Evolutionary conservation across 2,113 vertebrate genomes (phyloP), one percentile per base, ranked within the genome.

Genomic region (Rhinogobius similis): DNA sequence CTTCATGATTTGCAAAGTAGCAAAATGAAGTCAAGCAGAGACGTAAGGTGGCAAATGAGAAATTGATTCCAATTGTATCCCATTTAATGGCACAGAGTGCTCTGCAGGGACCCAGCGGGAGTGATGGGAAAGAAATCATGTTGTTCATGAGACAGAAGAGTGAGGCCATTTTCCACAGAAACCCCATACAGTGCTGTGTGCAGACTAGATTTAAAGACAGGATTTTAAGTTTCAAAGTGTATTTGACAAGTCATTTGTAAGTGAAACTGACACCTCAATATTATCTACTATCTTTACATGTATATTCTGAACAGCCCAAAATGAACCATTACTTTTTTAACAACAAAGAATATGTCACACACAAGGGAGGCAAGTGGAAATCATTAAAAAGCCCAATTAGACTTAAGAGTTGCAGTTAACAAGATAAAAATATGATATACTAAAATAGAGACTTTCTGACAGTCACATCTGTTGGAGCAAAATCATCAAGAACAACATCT

Each of bases 1-100:
- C 20, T 21, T 71, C 32, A 4, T n/a, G 67, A 83, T 76, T 66
- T 67, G 75, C 77, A 79, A 71, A 67, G 68, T 21, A 29, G 76
- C 2, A 9, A 75, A 72, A 76, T 73, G 69, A 85, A 76, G 53
- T 68, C 43, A 26, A 66, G 38, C 58, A 29, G 29, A 65, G 82
- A 83, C 70, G 50, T 84, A 70, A 20, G 77, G 72, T 72, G 68
- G 52, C 18, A 13, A 70, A 71, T 84, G 82, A 87, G 76, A 83
- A 83, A 83, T 75, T 53, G 68, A 83, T 75, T 87, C 67, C 56
- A 44, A 68, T 73, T 79, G 70, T 66, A 67, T 63, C 44, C 13
- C 68, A 68, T 86, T 81, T 85, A 83, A 84, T 87, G 82, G 71
- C 58, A 41, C 21, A 0, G 58, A 75, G 52, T n/a, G 11, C 75